phyloP scores from a whole-genome alignment of 2,888 invertebrate species.

The Mesopsocus fuscifrons region DNA sequence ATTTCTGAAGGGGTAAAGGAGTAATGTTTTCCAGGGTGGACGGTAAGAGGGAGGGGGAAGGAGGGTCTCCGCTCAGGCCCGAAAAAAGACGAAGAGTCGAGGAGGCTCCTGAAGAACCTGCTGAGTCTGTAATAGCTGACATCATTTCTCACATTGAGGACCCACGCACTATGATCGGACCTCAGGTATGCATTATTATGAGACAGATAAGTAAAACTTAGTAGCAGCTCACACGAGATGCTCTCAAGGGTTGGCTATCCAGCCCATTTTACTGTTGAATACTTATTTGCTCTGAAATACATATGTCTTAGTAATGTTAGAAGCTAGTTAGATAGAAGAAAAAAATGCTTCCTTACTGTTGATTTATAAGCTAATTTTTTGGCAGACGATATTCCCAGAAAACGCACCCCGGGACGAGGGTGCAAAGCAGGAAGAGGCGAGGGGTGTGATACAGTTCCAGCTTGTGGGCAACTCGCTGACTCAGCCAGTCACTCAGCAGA shows the following conservation, averaged over 20 bases:
- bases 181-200: conserved; percentile 51
- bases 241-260: too few species aligned
- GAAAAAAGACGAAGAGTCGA: conserved; percentile 25
- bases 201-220: too few species aligned
- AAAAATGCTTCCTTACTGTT: too few species aligned
- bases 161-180: conserved; percentile 66
- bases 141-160: conserved; percentile 68
- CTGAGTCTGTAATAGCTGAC: conserved; percentile 58
- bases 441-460: conserved; percentile 80
- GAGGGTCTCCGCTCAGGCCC: conserved; percentile 17
- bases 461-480: conserved; percentile 86
- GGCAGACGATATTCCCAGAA: conserved; percentile 53
- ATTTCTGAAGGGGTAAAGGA: too few species aligned
- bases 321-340: too few species aligned
- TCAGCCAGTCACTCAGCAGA: conserved; percentile 57
- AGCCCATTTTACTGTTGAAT: too few species aligned
- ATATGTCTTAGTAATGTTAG: too few species aligned
- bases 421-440: conserved; percentile 74
- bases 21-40: conserved; percentile 19
- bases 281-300: too few species aligned
- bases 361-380: too few species aligned
- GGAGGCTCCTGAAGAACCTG: conserved; percentile 47
- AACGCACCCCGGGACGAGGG: conserved; percentile 79
- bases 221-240: too few species aligned
- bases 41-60: conserved; percentile 22